These are phyloP conservation scores for Empidonax alnorum DNA, from an alignment of 2,113 vertebrate species.

Conservation along the genomic window DNA sequence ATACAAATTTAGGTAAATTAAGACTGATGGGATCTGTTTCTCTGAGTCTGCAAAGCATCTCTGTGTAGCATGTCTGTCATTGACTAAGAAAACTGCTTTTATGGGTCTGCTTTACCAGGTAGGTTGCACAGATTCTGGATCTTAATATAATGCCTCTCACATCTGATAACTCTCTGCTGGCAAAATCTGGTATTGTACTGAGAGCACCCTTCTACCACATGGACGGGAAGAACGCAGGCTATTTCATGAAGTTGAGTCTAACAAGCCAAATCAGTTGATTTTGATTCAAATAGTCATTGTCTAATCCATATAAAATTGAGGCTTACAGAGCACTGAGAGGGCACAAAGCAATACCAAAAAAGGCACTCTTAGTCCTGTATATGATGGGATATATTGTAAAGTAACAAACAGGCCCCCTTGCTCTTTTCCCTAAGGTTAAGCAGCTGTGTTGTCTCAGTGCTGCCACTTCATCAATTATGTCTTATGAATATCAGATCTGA, in stretches of 20 bases:
- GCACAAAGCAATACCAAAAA: not conserved
- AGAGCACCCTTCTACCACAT: not conserved
- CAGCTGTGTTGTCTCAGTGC: not conserved
- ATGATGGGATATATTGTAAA: not conserved
- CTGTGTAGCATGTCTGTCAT: not conserved
- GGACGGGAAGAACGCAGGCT: not conserved
- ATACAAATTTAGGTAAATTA: not conserved
- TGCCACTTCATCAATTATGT: not conserved
- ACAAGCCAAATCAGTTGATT: not conserved
- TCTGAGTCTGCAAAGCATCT: not conserved
- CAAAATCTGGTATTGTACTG: not conserved
- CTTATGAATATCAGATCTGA: conserved; percentile 5
- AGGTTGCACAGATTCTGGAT: not conserved
- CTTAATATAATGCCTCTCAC: not conserved
- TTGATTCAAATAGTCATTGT: not conserved
- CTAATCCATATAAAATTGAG: not conserved
- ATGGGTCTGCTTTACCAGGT: not conserved
- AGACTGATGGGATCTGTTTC: not conserved
- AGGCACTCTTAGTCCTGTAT: accelerated
- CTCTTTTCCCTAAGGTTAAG: not conserved
- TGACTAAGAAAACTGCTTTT: not conserved
- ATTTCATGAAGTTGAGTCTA: not conserved
- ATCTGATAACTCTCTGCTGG: not conserved
- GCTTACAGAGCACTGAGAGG: not conserved
- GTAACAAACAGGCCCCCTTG: not conserved